Conservation (phyloP, 1,140 invertebrate species). For the Dendrolimus kikuchii region DNA sequence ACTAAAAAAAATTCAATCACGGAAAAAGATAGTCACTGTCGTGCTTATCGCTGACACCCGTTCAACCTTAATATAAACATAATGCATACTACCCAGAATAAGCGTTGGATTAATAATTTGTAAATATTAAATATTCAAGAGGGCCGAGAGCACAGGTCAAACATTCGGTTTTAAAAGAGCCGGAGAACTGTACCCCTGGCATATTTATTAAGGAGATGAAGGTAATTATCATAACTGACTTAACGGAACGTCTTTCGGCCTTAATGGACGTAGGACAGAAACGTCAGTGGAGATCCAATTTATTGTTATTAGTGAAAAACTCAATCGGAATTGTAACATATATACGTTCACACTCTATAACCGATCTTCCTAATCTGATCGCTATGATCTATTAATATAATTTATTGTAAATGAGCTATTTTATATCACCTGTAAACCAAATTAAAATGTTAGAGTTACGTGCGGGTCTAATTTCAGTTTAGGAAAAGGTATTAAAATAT, state of each 20-base stretch:
- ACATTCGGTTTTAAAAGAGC: slow-evolving; percentile 50
- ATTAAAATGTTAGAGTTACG: slow-evolving; percentile 7
- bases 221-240: slow-evolving; percentile 61
- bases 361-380: slow-evolving; percentile 19
- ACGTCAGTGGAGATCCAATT: slow-evolving; percentile 20
- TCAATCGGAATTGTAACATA: slow-evolving; percentile 21
- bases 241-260: slow-evolving; percentile 41
- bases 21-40: too few species aligned
- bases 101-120: slow-evolving; percentile 67
- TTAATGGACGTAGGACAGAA: slow-evolving; percentile 33
- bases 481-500: too few species aligned
- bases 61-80: not conserved
- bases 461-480: too few species aligned
- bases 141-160: slow-evolving; percentile 46
- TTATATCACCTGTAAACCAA: slow-evolving; percentile 13
- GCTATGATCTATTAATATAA: slow-evolving; percentile 26
- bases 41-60: slow-evolving; percentile 26
- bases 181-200: slow-evolving; percentile 39
- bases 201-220: slow-evolving; percentile 58
- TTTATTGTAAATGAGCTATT: slow-evolving; percentile 20
- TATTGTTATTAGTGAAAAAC: slow-evolving; percentile 31
- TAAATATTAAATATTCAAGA: slow-evolving; percentile 70
- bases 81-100: slow-evolving; percentile 20
- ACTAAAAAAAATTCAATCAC: too few species aligned
- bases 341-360: slow-evolving; percentile 21